A percentile compares a stretch with the other conserved stretches of the same genome.
phyloP scores from a whole-genome alignment of 2,888 invertebrate species.

The Epistrophe eligans region DNA sequence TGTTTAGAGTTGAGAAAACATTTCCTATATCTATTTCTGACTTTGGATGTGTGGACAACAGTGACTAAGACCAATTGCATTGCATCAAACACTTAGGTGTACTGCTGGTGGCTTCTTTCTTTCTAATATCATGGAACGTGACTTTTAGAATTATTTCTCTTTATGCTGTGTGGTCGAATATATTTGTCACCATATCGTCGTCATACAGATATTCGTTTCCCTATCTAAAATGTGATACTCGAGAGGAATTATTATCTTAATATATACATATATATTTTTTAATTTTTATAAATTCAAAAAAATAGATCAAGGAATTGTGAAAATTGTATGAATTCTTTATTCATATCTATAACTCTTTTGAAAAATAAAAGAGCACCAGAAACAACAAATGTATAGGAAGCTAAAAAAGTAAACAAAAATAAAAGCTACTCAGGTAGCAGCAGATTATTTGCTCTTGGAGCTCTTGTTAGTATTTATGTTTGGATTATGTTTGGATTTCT shows the following conservation, averaged over 20 bases:
- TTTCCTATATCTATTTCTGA: neutral
- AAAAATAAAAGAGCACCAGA: too few species aligned
- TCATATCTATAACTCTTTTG: too few species aligned
- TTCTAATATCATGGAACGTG: conserved; percentile 29
- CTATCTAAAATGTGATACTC: conserved; percentile 20
- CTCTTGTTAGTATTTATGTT: too few species aligned
- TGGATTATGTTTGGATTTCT: too few species aligned
- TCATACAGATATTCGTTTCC: neutral
- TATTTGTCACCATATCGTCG: conserved; percentile 40
- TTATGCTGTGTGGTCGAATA: conserved; percentile 21
- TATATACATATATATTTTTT: too few species aligned
- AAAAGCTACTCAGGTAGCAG: too few species aligned
- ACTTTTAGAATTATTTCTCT: conserved; percentile 64
- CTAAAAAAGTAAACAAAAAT: too few species aligned
- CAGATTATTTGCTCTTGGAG: too few species aligned
- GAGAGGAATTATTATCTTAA: too few species aligned
- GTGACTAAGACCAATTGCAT: neutral
- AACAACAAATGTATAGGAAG: too few species aligned
- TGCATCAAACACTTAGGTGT: too few species aligned
- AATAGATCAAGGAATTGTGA: neutral
- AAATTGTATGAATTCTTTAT: neutral
- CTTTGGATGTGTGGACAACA: neutral
- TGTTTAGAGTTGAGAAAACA: conserved; percentile 32
- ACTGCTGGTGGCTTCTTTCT: conserved; percentile 22
- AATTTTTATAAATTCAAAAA: neutral